Conservation (phyloP, 2,888 invertebrate genomes). For the Ernsta delagoae region DNA sequence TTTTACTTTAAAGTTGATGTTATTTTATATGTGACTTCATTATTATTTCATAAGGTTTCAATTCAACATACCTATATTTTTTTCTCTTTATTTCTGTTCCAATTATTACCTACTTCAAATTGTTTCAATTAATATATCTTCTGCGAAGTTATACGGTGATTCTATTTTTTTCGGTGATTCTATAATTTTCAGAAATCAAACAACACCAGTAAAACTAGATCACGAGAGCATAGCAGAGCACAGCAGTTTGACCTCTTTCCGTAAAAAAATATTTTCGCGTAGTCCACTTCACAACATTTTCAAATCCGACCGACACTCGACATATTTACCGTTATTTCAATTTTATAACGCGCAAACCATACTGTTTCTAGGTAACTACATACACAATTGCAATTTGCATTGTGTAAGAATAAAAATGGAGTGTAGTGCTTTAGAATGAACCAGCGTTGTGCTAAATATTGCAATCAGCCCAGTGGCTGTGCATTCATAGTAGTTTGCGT, state of each 20-base stretch:
- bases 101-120: no score
- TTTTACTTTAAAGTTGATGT: no score
- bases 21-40: no score
- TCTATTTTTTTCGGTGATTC: no score
- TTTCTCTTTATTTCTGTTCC: no score
- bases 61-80: no score
- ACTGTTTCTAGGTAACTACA: not conserved
- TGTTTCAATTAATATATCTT: no score
- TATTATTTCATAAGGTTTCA: no score
- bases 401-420: constrained; percentile 10
- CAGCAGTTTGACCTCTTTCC: not conserved
- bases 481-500: not conserved
- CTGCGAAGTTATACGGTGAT: no score
- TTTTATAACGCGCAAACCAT: not conserved
- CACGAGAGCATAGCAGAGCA: no score
- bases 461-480: constrained; percentile 8
- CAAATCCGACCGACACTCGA: not conserved
- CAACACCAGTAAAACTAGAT: no score
- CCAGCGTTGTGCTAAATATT: constrained; percentile 24
- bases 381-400: constrained; percentile 7
- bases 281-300: not conserved
- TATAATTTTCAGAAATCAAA: no score
- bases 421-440: constrained; percentile 9
- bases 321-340: not conserved
- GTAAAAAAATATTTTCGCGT: not conserved